Evolutionary conservation across 2,113 vertebrate species (phyloP).

Genomic region (Dicaeum eximium): DNA sequence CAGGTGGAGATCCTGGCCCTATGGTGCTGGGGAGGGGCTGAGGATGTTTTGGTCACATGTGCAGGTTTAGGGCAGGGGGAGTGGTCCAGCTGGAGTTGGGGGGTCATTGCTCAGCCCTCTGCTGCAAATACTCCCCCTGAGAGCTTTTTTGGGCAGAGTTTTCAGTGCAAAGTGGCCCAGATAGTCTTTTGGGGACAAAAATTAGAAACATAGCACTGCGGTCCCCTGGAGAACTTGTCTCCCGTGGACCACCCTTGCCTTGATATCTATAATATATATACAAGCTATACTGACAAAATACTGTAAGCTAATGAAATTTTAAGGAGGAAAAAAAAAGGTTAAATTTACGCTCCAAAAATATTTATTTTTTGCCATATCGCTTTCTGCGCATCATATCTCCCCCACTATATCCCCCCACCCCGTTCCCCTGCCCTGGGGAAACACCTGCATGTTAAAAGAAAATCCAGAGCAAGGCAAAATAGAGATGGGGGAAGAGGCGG

Average conservation of each 20-base stretch:
- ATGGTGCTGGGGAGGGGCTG: neutral
- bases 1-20: neutral
- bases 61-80: neutral
- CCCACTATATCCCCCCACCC: neutral
- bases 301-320: slow-evolving; percentile 86
- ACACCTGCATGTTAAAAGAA: slow-evolving; percentile 28
- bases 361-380: slow-evolving; percentile 84
- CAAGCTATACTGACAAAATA: slow-evolving; percentile 79
- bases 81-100: neutral
- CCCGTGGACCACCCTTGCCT: slow-evolving; percentile 61
- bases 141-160: neutral
- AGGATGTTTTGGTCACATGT: neutral
- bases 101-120: neutral
- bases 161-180: neutral
- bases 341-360: slow-evolving; percentile 83
- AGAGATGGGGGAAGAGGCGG: neutral
- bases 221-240: neutral
- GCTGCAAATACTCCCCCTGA: neutral
- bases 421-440: neutral
- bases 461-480: neutral
- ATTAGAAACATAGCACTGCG: neutral
- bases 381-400: slow-evolving; percentile 72
- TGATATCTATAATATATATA: slow-evolving; percentile 79
- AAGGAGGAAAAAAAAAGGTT: slow-evolving; percentile 74
- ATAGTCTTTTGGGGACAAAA: neutral